phyloP scores from a whole-genome alignment of 2,888 invertebrate species.

The Antheraea assamensis region DNA sequence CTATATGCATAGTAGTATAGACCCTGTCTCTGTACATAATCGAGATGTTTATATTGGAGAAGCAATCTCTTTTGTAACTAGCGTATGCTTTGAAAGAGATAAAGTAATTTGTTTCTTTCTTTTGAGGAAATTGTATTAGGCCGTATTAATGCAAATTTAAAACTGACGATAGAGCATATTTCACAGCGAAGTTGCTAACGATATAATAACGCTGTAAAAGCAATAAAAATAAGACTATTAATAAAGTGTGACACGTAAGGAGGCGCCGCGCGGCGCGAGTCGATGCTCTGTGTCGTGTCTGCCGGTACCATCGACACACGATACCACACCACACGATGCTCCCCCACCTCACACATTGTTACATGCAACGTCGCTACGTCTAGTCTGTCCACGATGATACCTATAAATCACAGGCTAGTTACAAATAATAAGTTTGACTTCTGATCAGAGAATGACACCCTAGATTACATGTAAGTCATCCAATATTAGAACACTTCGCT shows the following conservation, averaged over 20 bases:
- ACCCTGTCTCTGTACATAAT: background rate
- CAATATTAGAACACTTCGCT: too few species aligned
- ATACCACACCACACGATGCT: constrained; percentile 15
- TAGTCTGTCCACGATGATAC: background rate
- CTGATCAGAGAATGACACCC: background rate
- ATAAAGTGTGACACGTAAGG: constrained; percentile 15
- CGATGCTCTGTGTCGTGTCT: constrained; percentile 26
- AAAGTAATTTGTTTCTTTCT: background rate
- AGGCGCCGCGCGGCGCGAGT: background rate
- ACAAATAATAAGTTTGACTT: background rate
- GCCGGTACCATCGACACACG: constrained; percentile 23
- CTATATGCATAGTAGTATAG: too few species aligned
- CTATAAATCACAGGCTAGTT: background rate
- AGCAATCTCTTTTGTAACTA: background rate
- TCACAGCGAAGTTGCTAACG: constrained; percentile 11
- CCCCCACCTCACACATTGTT: constrained; percentile 10
- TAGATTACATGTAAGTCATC: too few species aligned
- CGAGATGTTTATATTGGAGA: background rate
- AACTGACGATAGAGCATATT: background rate
- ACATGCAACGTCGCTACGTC: background rate
- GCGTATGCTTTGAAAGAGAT: background rate
- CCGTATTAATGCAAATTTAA: background rate
- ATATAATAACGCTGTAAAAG: constrained; percentile 14
- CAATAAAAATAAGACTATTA: constrained; percentile 12
- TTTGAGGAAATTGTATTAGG: background rate